A percentile compares a stretch with the other conserved stretches of the same genome.
Evolutionary conservation across 2,797 vertebrate genomes (phyloP).

Genomic region (Coilia nasus): DNA sequence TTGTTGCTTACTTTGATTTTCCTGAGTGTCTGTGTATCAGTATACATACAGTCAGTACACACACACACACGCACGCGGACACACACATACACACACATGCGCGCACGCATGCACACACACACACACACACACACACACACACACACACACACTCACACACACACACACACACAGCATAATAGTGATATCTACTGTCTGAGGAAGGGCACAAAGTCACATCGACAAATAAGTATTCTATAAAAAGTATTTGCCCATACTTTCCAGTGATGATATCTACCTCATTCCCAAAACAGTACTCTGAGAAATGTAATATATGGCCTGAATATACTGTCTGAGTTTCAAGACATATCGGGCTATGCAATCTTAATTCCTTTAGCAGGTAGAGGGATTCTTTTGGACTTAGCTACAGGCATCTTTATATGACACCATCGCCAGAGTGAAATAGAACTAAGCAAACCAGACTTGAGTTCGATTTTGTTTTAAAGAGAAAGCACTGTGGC

Average conservation of each 20-base stretch:
- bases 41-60: neutral
- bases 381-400: neutral
- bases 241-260: no score
- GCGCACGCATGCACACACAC: neutral
- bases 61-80: neutral
- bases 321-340: neutral
- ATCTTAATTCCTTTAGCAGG: neutral
- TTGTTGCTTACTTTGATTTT: neutral
- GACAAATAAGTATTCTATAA: no score
- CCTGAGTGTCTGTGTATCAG: neutral
- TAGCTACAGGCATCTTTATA: neutral
- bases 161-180: neutral
- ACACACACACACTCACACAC: neutral
- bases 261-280: neutral
- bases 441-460: neutral
- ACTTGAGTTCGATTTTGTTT: neutral
- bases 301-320: neutral
- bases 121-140: constrained; percentile 14
- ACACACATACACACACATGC: neutral
- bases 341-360: neutral
- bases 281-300: neutral
- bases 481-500: neutral
- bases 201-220: no score
- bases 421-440: neutral
- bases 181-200: no score